Conservation (phyloP, 2,797 vertebrate species). For the Tangara arthus region DNA sequence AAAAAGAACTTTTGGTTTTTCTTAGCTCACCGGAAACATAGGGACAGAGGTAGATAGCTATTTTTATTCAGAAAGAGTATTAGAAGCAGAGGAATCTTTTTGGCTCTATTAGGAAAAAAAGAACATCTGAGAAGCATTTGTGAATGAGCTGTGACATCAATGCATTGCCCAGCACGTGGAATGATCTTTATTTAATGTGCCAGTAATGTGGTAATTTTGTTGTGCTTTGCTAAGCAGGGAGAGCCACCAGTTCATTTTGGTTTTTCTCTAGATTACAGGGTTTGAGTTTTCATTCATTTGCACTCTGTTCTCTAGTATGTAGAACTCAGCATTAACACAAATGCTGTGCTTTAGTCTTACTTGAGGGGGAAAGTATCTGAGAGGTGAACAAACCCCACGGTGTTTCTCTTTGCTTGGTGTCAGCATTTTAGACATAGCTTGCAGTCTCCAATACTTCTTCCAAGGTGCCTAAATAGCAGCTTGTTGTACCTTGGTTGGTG, state of each 20-base stretch:
- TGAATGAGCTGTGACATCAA: neutral
- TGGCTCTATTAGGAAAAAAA: fast-evolving
- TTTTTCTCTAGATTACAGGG: neutral
- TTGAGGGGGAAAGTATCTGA: fast-evolving
- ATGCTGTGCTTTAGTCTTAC: neutral
- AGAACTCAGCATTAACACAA: neutral
- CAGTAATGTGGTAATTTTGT: neutral
- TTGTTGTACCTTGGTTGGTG: too few species aligned
- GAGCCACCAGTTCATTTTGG: neutral
- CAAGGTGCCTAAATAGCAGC: neutral
- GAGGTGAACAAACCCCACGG: fast-evolving
- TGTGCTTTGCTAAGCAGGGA: neutral
- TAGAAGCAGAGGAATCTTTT: neutral
- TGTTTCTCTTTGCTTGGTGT: neutral
- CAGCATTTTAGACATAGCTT: neutral
- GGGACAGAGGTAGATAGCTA: neutral
- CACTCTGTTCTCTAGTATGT: neutral
- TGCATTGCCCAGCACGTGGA: neutral
- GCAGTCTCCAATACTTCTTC: neutral
- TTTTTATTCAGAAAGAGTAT: neutral
- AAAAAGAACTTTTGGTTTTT: neutral
- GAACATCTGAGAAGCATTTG: neutral
- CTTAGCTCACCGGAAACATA: neutral
- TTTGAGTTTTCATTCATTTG: neutral
- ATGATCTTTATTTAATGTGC: neutral